Base-by-base conservation (phyloP, 2,797 vertebrate species). In the Pterois miles region DNA sequence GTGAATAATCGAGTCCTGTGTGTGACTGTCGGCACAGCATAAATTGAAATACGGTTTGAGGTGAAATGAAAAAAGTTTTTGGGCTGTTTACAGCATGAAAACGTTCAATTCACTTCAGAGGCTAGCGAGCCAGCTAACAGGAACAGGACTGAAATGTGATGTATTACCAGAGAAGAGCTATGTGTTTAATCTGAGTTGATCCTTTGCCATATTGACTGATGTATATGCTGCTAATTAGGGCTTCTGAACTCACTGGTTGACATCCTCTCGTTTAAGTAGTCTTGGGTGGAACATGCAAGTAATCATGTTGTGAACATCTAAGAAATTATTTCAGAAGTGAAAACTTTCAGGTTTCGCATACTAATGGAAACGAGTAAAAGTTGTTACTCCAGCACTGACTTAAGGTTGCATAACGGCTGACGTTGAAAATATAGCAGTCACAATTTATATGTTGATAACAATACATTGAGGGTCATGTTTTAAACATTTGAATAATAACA, bases 191-290 rank as follows among this genome's bases (percentile, higher is more conserved):
- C 10, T 8, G 2, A 50, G 75, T 18, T 48, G 33, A 78, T 76
- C 48, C 53, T 23, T 40, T 64, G 23, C 81, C 25, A 66, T 34
- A 16, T 70, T 59, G 18, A 60, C 38, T 83, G 62, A 62, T 36
- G 33, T 25, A 31, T 52, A 29, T n/a, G 46, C 20, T 57, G 16
- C 36, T 69, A 58, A 68, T 71, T 75, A 66, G 64, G 25, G 59
- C 50, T 40, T 40, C 23, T 67, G 46, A 71, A 67, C 65, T 60
- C 14, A 43, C 20, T 59, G 62, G 65, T 81, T 72, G 65, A 71
- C 63, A 73, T 78, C 56, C 70, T 60, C 62, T 57, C 50, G 67
- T 83, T 79, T 70, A 54, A 75, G 74, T 72, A 40, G 50, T 67
- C 9, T 65, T 65, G 76, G 72, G 74, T 72, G 53, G 25, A 57